These are phyloP conservation scores for Ammospiza nelsoni DNA, from an alignment of 2,113 vertebrate genomes.

Conservation along the genomic window DNA sequence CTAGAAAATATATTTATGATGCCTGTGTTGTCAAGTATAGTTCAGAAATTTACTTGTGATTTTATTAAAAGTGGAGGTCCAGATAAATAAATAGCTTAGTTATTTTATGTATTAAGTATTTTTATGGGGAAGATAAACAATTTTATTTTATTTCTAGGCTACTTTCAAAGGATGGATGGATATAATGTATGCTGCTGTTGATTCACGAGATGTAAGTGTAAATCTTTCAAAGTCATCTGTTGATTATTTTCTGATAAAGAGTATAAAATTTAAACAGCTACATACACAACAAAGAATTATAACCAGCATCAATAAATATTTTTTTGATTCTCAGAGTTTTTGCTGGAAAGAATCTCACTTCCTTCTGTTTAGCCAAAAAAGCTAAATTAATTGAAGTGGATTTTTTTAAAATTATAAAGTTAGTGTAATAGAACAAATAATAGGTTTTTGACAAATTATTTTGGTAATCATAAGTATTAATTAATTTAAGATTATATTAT, in stretches of 20 bases:
- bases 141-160: constrained; percentile 80
- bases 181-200: constrained; percentile 96
- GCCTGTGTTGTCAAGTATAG: background rate
- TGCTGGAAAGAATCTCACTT: background rate
- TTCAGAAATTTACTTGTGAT: background rate
- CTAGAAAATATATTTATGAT: background rate
- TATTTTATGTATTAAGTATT: background rate
- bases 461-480: background rate
- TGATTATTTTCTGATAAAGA: background rate
- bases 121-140: constrained; percentile 8
- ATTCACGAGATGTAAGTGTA: constrained; percentile 83
- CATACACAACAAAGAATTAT: background rate
- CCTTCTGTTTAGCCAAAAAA: background rate
- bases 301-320: background rate
- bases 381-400: background rate
- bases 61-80: background rate
- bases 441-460: background rate
- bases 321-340: background rate
- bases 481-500: background rate
- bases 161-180: constrained; percentile 98
- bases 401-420: background rate
- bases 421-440: background rate
- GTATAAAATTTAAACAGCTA: background rate
- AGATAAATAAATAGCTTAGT: background rate
- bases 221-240: background rate